Conservation (phyloP, 2,888 invertebrate species). For the Cheilosia vulpina region DNA sequence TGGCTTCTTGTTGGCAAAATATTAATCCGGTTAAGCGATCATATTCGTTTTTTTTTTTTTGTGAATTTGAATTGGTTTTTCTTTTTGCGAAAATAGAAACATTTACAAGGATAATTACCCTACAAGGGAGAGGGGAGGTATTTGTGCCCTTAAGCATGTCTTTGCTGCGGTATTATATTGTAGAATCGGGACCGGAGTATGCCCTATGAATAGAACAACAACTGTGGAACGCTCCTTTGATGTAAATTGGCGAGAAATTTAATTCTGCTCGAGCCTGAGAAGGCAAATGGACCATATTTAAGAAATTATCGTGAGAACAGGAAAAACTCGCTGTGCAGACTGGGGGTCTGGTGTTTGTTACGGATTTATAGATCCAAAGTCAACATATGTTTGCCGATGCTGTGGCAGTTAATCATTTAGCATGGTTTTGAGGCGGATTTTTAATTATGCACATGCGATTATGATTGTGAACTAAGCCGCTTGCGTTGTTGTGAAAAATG, state of each 20-base stretch:
- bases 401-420: constrained; percentile 11
- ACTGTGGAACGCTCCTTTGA: constrained; percentile 30
- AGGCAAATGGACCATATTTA: constrained; percentile 26
- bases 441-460: neutral
- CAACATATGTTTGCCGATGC: constrained; percentile 9
- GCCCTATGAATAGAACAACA: constrained; percentile 20
- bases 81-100: constrained; percentile 38
- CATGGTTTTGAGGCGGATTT: neutral
- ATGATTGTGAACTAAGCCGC: too few relatives aligned
- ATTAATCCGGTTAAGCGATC: constrained; percentile 58
- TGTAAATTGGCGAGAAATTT: constrained; percentile 67
- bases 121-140: neutral
- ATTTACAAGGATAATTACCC: constrained; percentile 46
- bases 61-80: constrained; percentile 12
- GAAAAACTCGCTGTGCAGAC: constrained; percentile 23
- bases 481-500: too few relatives aligned
- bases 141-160: neutral
- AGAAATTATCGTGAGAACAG: constrained; percentile 51
- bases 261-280: constrained; percentile 17
- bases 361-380: neutral
- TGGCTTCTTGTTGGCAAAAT: constrained; percentile 42
- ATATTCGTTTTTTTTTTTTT: constrained; percentile 6
- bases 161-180: neutral
- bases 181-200: neutral
- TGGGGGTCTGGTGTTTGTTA: neutral